Percentiles rank a stretch among this genome's conserved stretches.
Conservation (phyloP, 2,797 vertebrate genomes). For the Syndactyla subalaris region DNA sequence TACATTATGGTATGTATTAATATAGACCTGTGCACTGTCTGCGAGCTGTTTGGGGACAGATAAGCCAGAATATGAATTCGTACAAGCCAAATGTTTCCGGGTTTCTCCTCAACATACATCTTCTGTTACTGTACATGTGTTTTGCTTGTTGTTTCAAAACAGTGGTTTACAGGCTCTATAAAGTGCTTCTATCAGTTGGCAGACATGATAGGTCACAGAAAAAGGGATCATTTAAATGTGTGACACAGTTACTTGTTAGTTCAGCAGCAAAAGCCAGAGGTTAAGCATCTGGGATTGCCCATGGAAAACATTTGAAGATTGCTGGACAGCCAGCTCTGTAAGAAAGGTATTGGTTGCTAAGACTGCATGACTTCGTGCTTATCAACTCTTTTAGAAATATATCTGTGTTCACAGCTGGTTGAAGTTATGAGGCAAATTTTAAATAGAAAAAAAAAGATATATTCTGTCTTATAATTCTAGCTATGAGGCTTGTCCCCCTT, state of each 20-base stretch:
- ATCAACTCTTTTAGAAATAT: neutral
- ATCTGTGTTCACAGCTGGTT: neutral
- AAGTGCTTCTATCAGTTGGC: neutral
- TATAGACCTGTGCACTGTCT: neutral
- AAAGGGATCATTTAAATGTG: neutral
- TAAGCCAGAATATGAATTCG: neutral
- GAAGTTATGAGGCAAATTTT: neutral
- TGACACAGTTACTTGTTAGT: neutral
- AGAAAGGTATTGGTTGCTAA: neutral
- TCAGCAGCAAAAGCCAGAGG: neutral
- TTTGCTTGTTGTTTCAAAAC: neutral
- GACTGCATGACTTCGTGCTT: neutral
- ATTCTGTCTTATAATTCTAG: neutral
- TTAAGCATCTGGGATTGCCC: neutral
- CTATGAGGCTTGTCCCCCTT: neutral
- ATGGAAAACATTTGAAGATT: neutral
- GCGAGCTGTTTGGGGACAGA: neutral
- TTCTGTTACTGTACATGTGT: neutral
- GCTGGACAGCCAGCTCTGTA: neutral
- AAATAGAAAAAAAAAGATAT: neutral
- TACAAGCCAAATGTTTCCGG: neutral
- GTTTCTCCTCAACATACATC: neutral
- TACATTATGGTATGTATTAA: neutral
- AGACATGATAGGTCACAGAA: neutral
- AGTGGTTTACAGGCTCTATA: neutral